Conservation (phyloP, 2,888 invertebrate species). For the Meta bourneti region DNA sequence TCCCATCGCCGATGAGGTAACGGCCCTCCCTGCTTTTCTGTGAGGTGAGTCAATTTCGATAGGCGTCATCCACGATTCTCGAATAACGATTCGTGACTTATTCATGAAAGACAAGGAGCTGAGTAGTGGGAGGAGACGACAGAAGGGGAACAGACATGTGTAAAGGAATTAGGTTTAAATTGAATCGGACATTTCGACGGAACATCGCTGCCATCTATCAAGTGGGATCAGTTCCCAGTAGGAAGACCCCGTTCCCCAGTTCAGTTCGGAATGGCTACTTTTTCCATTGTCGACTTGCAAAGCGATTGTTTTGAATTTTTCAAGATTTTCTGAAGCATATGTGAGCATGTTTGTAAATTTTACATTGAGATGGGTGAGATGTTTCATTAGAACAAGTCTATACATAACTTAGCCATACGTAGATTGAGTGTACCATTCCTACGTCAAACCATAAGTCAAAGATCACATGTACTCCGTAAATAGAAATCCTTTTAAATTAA, state of each 20-base stretch:
- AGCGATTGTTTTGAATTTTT: no score
- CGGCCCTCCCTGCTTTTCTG: not conserved
- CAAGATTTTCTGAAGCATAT: no score
- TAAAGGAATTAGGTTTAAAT: slow-evolving; percentile 57
- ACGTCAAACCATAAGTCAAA: no score
- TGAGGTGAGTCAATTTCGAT: slow-evolving; percentile 8
- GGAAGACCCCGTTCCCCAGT: not conserved
- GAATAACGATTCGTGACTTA: slow-evolving; percentile 68
- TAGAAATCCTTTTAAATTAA: no score
- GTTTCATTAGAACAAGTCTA: no score
- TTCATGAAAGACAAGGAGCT: slow-evolving; percentile 58
- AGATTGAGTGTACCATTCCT: no score
- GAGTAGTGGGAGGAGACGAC: not conserved
- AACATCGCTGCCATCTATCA: slow-evolving; percentile 28
- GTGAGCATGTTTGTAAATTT: no score
- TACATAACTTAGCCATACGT: no score
- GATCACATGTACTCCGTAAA: no score
- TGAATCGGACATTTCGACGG: slow-evolving; percentile 32
- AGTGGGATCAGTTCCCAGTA: not conserved
- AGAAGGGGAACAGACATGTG: slow-evolving; percentile 29
- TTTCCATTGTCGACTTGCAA: not conserved
- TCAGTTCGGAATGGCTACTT: not conserved
- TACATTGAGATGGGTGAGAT: no score
- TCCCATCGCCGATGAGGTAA: no score
- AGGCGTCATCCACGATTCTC: slow-evolving; percentile 18